Conservation (phyloP, 2,888 invertebrate species). For the Coremacera marginata region DNA sequence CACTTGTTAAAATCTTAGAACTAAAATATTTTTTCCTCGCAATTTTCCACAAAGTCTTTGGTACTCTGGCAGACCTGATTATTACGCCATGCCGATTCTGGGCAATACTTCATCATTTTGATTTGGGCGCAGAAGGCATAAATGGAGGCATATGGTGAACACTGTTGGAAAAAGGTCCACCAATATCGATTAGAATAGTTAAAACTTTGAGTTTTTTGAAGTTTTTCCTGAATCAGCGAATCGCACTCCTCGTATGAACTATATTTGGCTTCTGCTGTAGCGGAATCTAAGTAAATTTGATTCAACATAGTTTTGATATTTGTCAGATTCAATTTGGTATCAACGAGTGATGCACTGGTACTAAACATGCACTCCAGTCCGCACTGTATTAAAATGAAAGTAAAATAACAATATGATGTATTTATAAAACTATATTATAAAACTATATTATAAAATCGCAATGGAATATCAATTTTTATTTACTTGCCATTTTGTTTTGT, state of each 20-base stretch:
- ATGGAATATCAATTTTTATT: no score
- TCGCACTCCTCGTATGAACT: slow-evolving; percentile 50
- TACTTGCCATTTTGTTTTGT: no score
- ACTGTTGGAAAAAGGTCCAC: slow-evolving; percentile 35
- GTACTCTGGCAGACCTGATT: slow-evolving; percentile 50
- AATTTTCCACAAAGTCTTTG: slow-evolving; percentile 45
- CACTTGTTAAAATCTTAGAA: no score
- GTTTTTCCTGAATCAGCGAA: slow-evolving; percentile 45
- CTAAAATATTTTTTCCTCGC: slow-evolving; percentile 21
- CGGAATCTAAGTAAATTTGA: slow-evolving; percentile 42
- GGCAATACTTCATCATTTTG: slow-evolving; percentile 49
- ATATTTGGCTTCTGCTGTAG: slow-evolving; percentile 48
- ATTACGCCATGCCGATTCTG: slow-evolving; percentile 47
- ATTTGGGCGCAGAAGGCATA: slow-evolving; percentile 55
- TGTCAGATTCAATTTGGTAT: slow-evolving; percentile 40
- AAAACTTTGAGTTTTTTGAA: slow-evolving; percentile 37
- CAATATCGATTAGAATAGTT: no score
- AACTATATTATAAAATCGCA: no score
- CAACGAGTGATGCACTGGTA: slow-evolving; percentile 46
- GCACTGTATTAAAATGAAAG: slow-evolving; percentile 45
- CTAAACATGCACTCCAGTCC: slow-evolving; percentile 56
- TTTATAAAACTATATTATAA: no score
- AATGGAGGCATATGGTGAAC: slow-evolving; percentile 54
- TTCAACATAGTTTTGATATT: slow-evolving; percentile 52
- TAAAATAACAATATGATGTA: no score